Evolutionary conservation across 2,888 invertebrate genomes (phyloP), one percentile per base, ranked within the genome.

Genomic region (Blastobasis adustella): DNA sequence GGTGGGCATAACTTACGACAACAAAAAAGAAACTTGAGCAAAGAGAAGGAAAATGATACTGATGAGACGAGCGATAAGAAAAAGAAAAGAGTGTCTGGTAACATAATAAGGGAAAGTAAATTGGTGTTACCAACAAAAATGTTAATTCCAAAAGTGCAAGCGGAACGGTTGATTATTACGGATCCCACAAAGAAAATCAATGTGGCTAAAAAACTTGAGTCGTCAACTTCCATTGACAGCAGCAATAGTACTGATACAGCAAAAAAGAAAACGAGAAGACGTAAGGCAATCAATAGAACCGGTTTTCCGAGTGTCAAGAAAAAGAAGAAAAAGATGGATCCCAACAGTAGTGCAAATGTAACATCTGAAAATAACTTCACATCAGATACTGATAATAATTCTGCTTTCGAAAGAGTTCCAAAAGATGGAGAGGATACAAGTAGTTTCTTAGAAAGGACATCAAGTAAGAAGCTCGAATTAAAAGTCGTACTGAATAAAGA

Each of bases 271-370:
- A 73, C 90, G 2, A 91, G 91, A 64, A 90, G 95, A 62, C 90
- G 95, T 44, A 93, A 96, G 73, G 92, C 94, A 23, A 93, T 95
- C 45, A 96, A 96, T 71, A 90, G 95, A 62, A 96, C 96, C 10
- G 97, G 97, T 4, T 97, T 97, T 74, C 97, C 97, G 0, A 94
- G 92, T 36, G 86, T 94, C 10, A 95, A 95, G 67, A 93, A 92
- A 71, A 96, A 95, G 79, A 96, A 95, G 72, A 94, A 95, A 72
- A 94, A 92, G 66, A 59, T 80, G 49, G 86, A 85, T 56, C 60
- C 66, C 51, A 71, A 55, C 49, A 69, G 56, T 47, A 65, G 59
- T 56, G 64, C 67, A 61, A 74, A 69, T 51, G 54, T 68, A 46
- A 63, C 69, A 40, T 82, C 82, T 5, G 86, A 84, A 45, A 78